Conservation (phyloP, 2,113 vertebrate genomes). For the Forbesichthys agassizii region DNA sequence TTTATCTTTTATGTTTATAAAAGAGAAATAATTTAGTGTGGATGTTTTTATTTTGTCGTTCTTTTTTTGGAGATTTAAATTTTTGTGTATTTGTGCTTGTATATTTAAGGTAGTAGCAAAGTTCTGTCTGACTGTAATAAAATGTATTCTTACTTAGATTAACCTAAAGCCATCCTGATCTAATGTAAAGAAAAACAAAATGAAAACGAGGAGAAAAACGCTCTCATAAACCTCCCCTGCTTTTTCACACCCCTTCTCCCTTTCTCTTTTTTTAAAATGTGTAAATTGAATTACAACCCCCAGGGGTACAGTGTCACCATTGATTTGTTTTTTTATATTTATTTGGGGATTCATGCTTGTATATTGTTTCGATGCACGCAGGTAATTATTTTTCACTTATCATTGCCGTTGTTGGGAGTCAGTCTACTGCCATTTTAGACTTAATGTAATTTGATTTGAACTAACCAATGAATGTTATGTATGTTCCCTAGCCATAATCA, state of each 20-base stretch:
- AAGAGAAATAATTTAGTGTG: constrained; percentile 81
- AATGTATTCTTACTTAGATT: constrained; percentile 84
- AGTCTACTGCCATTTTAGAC: constrained; percentile 36
- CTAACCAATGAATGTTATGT: constrained; percentile 39
- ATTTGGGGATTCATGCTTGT: constrained; percentile 47
- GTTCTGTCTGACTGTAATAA: constrained; percentile 86
- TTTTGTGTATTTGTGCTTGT: constrained; percentile 87
- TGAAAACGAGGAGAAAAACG: constrained; percentile 70
- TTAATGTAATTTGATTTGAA: constrained; percentile 62
- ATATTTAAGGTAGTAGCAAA: constrained; percentile 88
- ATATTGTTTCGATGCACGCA: constrained; percentile 34
- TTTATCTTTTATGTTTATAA: constrained; percentile 78
- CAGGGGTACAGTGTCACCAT: constrained; percentile 71
- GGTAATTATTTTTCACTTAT: constrained; percentile 28
- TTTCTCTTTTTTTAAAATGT: constrained; percentile 68
- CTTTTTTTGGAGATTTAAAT: constrained; percentile 66
- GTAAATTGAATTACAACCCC: constrained; percentile 67
- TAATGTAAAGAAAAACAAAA: constrained; percentile 76
- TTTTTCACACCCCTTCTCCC: constrained; percentile 48
- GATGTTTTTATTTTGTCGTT: constrained; percentile 79
- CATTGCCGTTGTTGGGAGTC: constrained; percentile 29
- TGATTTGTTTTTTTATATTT: constrained; percentile 52
- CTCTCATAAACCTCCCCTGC: constrained; percentile 54
- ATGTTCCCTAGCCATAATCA: constrained; percentile 26
- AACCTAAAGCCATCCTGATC: constrained; percentile 81